Evolutionary conservation across 2,113 vertebrate genomes (phyloP), one percentile per base, ranked within the genome.

Genomic region (Cyrtonyx montezumae): DNA sequence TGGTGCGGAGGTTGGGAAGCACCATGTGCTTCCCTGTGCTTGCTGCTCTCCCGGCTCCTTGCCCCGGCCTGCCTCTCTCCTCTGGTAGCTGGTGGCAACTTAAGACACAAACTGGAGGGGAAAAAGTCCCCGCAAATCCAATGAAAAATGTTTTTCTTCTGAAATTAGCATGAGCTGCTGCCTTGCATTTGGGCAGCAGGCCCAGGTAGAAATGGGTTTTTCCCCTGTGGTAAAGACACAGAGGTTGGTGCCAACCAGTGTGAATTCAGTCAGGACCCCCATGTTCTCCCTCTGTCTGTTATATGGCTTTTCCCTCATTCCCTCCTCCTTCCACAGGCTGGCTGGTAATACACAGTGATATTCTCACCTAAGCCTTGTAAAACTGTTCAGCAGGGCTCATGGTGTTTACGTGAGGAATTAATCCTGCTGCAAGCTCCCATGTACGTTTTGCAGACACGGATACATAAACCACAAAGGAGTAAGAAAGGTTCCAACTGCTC

Each of bases 1-100:
- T 90, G 68, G 85, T 9, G 46, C 79, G 87, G 18, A 4, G 0
- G 3, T 25, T 62, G 3, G 30, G 62, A 68, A 81, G 58, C 2
- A 0, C 69, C 59, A 7, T 1, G 15, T 69, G 32, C n/a, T 53
- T 37, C 36, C 45, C 36, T 0, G 0, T 3, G 59, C 58, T 66
- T 49, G 26, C 20, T 0, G 14, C 21, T 76, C 25, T 17, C 36
- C 40, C 18, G 3, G 30, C 20, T 16, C 30, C 42, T 67, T 49
- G 66, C 48, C 34, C 68, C 1, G 1, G 49, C 46, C 59, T 26
- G 15, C 1, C 0, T 45, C 5, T 45, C 61, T n/a, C 34, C 55
- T 76, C 22, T 22, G 16, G 66, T 42, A 15, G 20, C 70, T 56
- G 58, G 8, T 19, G 40, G 30, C 21, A 42, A 1, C 56, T 14